These are phyloP conservation scores for Melanaphis sacchari DNA, from an alignment of 1,140 invertebrate species.

Conservation along the genomic window DNA sequence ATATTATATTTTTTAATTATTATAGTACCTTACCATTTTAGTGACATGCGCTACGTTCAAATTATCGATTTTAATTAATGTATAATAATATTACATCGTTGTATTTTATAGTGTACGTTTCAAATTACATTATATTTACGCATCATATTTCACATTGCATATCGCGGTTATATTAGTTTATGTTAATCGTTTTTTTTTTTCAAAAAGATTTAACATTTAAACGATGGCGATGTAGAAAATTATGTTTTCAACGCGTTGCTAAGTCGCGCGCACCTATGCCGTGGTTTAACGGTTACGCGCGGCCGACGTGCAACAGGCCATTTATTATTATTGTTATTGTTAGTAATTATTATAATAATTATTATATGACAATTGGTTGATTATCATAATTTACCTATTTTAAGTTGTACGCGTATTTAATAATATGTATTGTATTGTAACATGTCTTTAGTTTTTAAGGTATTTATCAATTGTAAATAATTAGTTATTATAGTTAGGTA, in stretches of 20 bases:
- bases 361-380: neutral
- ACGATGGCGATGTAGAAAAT: neutral
- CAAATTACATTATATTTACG: neutral
- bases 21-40: neutral
- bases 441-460: conserved; percentile 14
- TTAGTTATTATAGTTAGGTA: conserved; percentile 29
- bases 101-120: neutral
- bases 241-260: conserved; percentile 20
- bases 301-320: neutral
- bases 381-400: neutral
- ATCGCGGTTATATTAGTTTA: neutral
- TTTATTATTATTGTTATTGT: neutral
- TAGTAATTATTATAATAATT: neutral
- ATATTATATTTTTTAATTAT: neutral
- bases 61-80: neutral
- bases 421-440: neutral
- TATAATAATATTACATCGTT: conserved; percentile 1
- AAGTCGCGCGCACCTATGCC: neutral
- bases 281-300: neutral
- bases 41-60: neutral
- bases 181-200: neutral
- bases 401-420: neutral
- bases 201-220: neutral
- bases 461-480: conserved; percentile 48
- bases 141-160: neutral